A percentile compares a stretch with the other conserved stretches of the same genome.
These are phyloP conservation scores for Fringilla coelebs DNA, from an alignment of 2,797 vertebrate species.

Conservation along the genomic window DNA sequence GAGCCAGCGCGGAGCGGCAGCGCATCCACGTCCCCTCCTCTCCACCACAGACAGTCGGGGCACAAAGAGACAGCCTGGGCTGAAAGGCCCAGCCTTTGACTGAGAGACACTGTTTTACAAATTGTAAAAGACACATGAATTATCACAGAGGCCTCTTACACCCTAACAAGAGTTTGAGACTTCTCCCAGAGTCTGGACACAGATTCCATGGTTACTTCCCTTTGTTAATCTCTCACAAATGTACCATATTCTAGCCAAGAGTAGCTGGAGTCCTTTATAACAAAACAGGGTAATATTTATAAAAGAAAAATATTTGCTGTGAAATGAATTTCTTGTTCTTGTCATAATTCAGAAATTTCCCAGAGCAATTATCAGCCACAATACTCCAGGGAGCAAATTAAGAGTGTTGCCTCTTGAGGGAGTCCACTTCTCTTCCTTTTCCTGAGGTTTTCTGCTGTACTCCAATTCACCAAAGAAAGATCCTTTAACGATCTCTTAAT, in stretches of 20 bases:
- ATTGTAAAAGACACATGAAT: too few species aligned
- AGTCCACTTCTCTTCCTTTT: not conserved
- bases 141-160: too few species aligned
- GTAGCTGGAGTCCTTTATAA: not conserved
- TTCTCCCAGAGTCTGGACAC: not conserved
- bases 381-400: not conserved
- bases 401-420: not conserved
- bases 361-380: not conserved
- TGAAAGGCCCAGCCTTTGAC: not conserved
- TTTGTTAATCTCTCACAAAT: not conserved
- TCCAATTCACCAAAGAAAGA: not conserved
- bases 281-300: not conserved
- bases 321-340: not conserved
- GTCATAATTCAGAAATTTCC: not conserved
- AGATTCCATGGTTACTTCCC: not conserved
- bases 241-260: not conserved
- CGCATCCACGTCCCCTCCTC: rapidly evolving
- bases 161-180: rapidly evolving
- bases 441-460: not conserved
- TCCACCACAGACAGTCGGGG: rapidly evolving
- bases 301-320: not conserved
- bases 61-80: not conserved
- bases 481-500: not conserved
- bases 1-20: not conserved
- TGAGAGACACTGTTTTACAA: not conserved